Conservation (phyloP, 2,113 vertebrate genomes). For the Gallinago paraguaiae region DNA sequence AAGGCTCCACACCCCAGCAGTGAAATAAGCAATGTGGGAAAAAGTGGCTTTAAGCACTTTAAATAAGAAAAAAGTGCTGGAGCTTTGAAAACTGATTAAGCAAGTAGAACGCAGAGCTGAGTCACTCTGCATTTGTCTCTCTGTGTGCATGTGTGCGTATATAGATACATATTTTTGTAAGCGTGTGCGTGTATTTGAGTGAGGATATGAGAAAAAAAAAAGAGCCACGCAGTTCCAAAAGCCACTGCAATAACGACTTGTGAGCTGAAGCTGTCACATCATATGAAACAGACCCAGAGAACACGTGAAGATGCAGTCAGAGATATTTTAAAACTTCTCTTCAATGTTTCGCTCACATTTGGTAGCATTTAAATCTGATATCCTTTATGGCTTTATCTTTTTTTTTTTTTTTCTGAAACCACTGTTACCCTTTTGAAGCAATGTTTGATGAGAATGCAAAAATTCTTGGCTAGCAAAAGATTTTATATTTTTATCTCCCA, state of each 20-base stretch:
- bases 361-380: conserved; percentile 48
- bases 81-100: conserved; percentile 30
- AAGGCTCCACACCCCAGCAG: neutral
- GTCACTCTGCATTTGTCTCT: conserved; percentile 41
- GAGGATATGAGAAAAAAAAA: neutral
- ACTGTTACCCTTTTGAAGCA: neutral
- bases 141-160: conserved; percentile 43
- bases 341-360: conserved; percentile 49
- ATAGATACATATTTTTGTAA: conserved; percentile 54
- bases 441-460: conserved; percentile 39
- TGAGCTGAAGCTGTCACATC: conserved; percentile 53
- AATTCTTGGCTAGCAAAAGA: conserved; percentile 29
- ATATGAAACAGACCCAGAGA: conserved; percentile 40
- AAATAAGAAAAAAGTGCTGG: neutral
- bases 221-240: conserved; percentile 10
- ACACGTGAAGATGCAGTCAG: conserved; percentile 4
- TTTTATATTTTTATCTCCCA: neutral
- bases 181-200: neutral
- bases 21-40: neutral
- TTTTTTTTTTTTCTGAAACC: neutral
- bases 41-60: neutral
- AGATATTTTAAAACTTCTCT: conserved; percentile 55
- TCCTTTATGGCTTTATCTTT: neutral
- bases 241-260: neutral
- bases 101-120: conserved; percentile 36